phyloP scores from a whole-genome alignment of 2,113 vertebrate species.

The Eclectus roratus region DNA sequence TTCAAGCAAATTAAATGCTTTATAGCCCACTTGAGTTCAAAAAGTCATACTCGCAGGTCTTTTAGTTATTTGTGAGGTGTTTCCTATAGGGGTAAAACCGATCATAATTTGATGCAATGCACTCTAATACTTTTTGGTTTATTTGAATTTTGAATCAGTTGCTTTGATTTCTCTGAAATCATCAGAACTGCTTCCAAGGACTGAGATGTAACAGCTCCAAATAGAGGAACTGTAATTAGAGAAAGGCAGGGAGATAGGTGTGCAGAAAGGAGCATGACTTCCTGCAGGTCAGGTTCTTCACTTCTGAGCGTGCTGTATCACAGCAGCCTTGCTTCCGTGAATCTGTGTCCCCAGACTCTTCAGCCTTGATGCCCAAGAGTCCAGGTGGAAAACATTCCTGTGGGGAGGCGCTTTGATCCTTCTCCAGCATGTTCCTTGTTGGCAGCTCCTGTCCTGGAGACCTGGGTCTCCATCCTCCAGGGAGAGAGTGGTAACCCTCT shows the following conservation, averaged over 20 bases:
- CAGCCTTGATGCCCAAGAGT: neutral
- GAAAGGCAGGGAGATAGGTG: neutral
- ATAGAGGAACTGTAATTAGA: neutral
- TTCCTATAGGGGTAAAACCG: neutral
- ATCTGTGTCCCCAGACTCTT: neutral
- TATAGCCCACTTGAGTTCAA: neutral
- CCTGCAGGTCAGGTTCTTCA: neutral
- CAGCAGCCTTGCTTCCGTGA: neutral
- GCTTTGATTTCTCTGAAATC: slow-evolving; percentile 26
- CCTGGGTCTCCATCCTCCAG: neutral
- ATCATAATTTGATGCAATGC: neutral
- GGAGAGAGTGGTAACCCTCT: too few species aligned
- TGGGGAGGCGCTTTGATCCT: neutral
- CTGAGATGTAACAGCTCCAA: neutral
- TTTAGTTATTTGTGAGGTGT: neutral
- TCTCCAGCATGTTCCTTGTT: neutral
- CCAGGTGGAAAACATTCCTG: neutral
- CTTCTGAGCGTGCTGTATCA: neutral
- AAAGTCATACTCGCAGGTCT: neutral
- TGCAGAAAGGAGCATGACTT: neutral
- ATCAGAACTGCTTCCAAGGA: neutral
- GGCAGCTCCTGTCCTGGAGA: neutral
- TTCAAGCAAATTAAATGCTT: neutral
- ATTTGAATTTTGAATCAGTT: neutral
- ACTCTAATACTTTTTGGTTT: neutral